Base-by-base conservation (phyloP, 2,797 vertebrate species). In the Takifugu ocellatus region DNA sequence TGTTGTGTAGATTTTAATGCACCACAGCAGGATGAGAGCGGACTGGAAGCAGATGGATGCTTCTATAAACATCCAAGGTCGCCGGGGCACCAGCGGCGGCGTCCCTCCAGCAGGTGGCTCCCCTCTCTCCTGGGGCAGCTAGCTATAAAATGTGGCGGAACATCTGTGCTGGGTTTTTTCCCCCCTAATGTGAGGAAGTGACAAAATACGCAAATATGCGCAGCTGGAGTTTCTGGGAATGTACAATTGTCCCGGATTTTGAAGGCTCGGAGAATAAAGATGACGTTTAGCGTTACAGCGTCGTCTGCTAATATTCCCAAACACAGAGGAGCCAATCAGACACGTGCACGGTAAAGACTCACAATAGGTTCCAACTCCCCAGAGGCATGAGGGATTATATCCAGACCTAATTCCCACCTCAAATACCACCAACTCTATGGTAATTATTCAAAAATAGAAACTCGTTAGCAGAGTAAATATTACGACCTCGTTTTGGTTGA, bases 381-480 rank as follows among this genome's bases (percentile, higher is more conserved):
- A 31, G 84, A 78, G 75, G 64, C 62, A 49, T 14, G 24, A 47
- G 51, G 75, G 82, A 84, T 87, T 80, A 83, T 42, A 77, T 46
- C 31, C 58, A 83, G 81, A 81, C 73, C 76, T 70, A 87, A 83
- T 83, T 88, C 82, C 82, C 80, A 68, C 61, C 64, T 75, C 74
- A 77, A 75, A 82, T 81, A 74, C 82, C 66, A 64, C 70, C 52
- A 84, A 82, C 71, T 75, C 75, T 68, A 77, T 81, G 84, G 78
- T 82, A 83, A 90, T 89, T 86, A 90, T 87, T 85, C 77, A 74
- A 89, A 87, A 90, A 89, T 91, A 91, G 89, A 90, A 90, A 88
- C 84, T 90, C 87, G 79, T 91, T 91, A 91, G 87, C 87, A 83
- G 63, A 58, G 83, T 85, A 86, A 88, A 90, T 87, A 89, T 82